Percentiles rank a stretch among this genome's conserved stretches.
Evolutionary conservation across 2,797 vertebrate genomes (phyloP).

Genomic region (Danio jaintianensis): DNA sequence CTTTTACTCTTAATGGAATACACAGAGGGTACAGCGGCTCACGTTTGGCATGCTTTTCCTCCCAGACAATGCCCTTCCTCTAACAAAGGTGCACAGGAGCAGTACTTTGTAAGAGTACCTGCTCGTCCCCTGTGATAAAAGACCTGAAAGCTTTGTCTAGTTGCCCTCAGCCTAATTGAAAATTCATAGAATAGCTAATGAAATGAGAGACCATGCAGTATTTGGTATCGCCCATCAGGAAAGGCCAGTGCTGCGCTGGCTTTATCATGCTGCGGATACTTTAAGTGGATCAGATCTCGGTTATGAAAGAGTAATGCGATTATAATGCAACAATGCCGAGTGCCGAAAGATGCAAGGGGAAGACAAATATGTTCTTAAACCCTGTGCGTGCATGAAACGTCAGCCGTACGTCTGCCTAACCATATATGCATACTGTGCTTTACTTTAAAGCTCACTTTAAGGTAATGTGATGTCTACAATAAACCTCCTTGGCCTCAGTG

Average conservation of each 20-base stretch:
- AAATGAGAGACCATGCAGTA: slow-evolving; percentile 57
- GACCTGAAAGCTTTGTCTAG: slow-evolving; percentile 51
- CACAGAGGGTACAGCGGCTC: slow-evolving; percentile 29
- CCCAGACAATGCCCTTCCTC: slow-evolving; percentile 42
- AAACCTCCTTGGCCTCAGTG: background rate
- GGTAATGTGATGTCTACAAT: background rate
- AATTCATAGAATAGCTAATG: slow-evolving; percentile 67
- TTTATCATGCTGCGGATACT: slow-evolving; percentile 59
- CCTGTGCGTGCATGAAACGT: slow-evolving; percentile 60
- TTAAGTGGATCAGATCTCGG: slow-evolving; percentile 63
- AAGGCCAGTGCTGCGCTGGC: slow-evolving; percentile 52
- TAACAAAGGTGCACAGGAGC: slow-evolving; percentile 51
- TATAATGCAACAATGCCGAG: slow-evolving; percentile 61
- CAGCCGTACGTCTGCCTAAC: slow-evolving; percentile 60
- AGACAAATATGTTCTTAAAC: slow-evolving; percentile 57
- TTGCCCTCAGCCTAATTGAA: slow-evolving; percentile 63
- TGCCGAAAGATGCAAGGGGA: slow-evolving; percentile 55
- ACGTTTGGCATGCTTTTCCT: slow-evolving; percentile 48
- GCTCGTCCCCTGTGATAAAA: slow-evolving; percentile 51
- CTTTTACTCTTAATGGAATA: slow-evolving; percentile 61
- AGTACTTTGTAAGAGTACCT: slow-evolving; percentile 45
- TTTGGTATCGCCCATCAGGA: slow-evolving; percentile 57
- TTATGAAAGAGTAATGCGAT: slow-evolving; percentile 68
- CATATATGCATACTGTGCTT: slow-evolving; percentile 29
- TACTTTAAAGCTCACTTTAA: background rate